Conservation (phyloP, 2,113 vertebrate species). For the Syngnathus typhle region DNA sequence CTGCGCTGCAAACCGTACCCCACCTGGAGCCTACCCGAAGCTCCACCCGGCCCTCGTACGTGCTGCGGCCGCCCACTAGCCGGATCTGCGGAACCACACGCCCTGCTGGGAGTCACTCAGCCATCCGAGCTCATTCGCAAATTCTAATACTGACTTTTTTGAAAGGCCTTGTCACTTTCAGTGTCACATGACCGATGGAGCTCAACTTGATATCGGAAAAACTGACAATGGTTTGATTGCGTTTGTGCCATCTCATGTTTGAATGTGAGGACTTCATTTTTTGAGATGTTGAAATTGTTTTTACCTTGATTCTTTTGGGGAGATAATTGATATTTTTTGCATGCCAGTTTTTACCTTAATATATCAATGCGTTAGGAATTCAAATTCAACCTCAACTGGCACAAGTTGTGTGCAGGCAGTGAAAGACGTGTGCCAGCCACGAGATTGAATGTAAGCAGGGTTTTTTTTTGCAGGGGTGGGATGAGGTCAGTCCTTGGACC, state of each 20-base stretch:
- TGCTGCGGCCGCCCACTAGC: constrained; percentile 74
- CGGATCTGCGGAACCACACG: constrained; percentile 72
- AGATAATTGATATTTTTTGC: no score
- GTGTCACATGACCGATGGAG: neutral
- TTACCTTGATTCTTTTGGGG: no score
- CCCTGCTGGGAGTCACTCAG: constrained; percentile 68
- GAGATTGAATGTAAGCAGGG: constrained; percentile 8
- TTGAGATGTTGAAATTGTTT: no score
- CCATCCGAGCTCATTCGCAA: constrained; percentile 16
- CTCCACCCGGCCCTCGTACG: constrained; percentile 80
- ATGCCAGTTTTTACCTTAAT: no score
- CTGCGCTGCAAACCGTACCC: constrained; percentile 81
- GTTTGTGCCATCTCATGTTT: no score
- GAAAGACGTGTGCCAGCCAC: constrained; percentile 1
- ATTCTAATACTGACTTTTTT: neutral
- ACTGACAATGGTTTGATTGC: no score
- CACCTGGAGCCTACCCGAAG: constrained; percentile 79
- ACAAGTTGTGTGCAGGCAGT: neutral
- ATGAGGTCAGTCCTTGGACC: constrained; percentile 39
- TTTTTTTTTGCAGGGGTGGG: neutral
- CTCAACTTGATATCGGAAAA: neutral
- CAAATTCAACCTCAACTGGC: neutral
- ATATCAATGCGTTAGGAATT: neutral
- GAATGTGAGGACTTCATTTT: no score
- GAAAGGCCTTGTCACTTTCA: neutral